phyloP scores from a whole-genome alignment of 2,113 vertebrate species.

The Pseudonaja textilis region DNA sequence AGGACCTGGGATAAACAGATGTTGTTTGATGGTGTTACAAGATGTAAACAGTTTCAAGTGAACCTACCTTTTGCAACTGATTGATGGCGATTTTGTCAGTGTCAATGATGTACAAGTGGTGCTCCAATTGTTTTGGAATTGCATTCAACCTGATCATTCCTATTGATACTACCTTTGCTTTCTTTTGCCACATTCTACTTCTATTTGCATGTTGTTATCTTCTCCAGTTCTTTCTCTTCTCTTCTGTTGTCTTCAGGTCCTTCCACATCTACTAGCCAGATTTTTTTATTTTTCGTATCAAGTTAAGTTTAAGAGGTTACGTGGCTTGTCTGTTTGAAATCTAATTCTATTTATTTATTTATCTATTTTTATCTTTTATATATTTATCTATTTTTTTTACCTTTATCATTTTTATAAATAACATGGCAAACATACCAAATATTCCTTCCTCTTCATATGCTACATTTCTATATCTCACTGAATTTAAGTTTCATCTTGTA shows the following conservation, averaged over 20 bases:
- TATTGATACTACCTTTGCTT: neutral
- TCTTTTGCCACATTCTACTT: neutral
- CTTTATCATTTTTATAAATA: neutral
- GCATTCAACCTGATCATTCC: neutral
- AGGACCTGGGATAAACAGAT: neutral
- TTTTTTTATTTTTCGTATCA: neutral
- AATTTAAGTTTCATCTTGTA: neutral
- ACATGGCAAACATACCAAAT: neutral
- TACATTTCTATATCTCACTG: neutral
- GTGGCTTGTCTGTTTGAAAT: neutral
- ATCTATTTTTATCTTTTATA: neutral
- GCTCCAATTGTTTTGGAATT: neutral
- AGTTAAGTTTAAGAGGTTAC: neutral
- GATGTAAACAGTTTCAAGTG: neutral
- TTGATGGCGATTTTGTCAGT: neutral
- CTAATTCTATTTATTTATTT: neutral
- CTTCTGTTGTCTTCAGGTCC: neutral
- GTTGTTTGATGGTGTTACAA: neutral
- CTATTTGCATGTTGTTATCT: neutral
- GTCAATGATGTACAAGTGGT: neutral
- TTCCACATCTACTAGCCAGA: neutral
- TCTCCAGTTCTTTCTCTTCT: neutral
- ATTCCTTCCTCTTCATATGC: neutral
- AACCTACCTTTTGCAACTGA: neutral
- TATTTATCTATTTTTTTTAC: neutral